phyloP scores from a whole-genome alignment of 2,797 vertebrate species.

The Gymnoscopelus braueri region DNA sequence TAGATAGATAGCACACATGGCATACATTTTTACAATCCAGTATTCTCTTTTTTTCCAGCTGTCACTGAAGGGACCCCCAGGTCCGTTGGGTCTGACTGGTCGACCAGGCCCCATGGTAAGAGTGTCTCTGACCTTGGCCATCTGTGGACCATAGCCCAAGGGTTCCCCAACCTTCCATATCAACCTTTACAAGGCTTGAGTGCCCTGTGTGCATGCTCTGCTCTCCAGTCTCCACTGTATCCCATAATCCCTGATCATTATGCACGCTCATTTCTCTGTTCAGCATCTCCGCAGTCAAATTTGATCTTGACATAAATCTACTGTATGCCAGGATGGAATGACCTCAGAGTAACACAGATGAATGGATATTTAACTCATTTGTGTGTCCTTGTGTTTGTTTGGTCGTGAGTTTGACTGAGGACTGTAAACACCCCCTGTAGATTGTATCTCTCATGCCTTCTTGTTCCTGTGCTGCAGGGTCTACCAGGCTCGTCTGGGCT shows the following conservation, averaged over 20 bases:
- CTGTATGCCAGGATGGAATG: neutral
- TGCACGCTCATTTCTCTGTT: constrained; percentile 9
- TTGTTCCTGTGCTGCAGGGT: constrained; percentile 74
- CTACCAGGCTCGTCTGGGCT: constrained; percentile 77
- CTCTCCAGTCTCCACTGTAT: constrained; percentile 1
- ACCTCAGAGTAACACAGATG: constrained; percentile 8
- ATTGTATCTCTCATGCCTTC: neutral
- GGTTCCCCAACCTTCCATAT: constrained; percentile 22
- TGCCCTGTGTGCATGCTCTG: constrained; percentile 24
- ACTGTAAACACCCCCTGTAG: constrained; percentile 7
- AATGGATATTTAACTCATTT: constrained; percentile 19
- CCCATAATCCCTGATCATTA: constrained; percentile 16
- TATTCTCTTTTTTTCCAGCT: constrained; percentile 77
- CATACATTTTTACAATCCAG: neutral
- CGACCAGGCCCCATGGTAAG: constrained; percentile 89
- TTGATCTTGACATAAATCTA: constrained; percentile 1
- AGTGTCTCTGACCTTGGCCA: constrained; percentile 35
- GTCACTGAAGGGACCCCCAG: constrained; percentile 89
- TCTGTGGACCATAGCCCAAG: constrained; percentile 22
- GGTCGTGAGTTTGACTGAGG: constrained; percentile 7
- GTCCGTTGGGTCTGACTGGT: constrained; percentile 86
- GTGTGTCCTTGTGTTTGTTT: constrained; percentile 5
- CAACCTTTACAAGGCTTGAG: constrained; percentile 24
- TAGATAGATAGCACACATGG: neutral
- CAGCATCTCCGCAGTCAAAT: constrained; percentile 3